Evolutionary conservation across 2,888 invertebrate genomes (phyloP).

Genomic region (Drosophila cognata): DNA sequence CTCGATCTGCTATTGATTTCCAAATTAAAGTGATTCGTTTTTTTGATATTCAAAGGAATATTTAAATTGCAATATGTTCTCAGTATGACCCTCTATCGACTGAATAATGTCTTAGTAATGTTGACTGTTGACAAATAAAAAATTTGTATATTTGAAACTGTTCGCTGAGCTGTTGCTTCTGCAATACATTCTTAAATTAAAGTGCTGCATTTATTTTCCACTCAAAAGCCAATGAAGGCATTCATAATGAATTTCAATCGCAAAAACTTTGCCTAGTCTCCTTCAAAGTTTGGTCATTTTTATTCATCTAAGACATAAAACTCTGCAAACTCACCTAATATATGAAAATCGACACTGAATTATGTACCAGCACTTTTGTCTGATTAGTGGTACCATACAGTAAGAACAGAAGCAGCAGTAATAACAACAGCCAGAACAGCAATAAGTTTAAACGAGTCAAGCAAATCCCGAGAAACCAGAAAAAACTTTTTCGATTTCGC

Average conservation of each 20-base stretch:
- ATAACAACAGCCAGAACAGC: slow-evolving; percentile 12
- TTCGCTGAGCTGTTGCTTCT: neutral
- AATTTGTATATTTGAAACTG: neutral
- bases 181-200: neutral
- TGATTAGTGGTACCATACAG: too few species aligned
- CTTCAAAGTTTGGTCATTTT: slow-evolving; percentile 49
- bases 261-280: slow-evolving; percentile 12
- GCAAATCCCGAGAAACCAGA: slow-evolving; percentile 25
- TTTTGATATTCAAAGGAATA: neutral
- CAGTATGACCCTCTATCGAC: neutral
- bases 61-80: neutral
- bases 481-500: slow-evolving; percentile 70
- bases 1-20: neutral
- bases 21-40: neutral
- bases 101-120: neutral
- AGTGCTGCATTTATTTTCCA: neutral
- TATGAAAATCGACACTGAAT: slow-evolving; percentile 47
- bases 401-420: neutral
- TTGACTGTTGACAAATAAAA: neutral
- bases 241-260: slow-evolving; percentile 20
- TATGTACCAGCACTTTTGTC: neutral
- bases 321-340: slow-evolving; percentile 2
- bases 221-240: slow-evolving; percentile 3
- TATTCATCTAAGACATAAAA: slow-evolving; percentile 47
- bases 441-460: slow-evolving; percentile 17